Conservation (phyloP, 2,113 vertebrate genomes). For the Oryzias melastigma region DNA sequence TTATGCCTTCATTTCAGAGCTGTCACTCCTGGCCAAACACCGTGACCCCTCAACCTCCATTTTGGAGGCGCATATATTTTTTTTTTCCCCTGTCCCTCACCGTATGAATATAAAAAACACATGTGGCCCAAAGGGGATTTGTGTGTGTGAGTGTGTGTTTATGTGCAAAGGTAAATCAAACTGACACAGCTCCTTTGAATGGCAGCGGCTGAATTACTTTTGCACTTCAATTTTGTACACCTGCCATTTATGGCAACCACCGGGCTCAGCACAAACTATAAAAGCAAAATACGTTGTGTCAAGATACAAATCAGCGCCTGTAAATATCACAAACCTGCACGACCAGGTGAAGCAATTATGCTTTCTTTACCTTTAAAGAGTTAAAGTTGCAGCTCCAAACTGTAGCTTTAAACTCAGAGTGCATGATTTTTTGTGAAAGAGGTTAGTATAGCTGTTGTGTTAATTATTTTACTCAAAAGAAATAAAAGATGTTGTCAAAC, state of each 20-base stretch:
- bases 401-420: no score
- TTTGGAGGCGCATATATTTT: conserved; percentile 54
- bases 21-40: conserved; percentile 77
- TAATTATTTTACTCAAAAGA: no score
- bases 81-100: conserved; percentile 21
- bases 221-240: conserved; percentile 69
- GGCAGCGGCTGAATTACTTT: conserved; percentile 70
- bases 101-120: conserved; percentile 76
- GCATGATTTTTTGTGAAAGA: no score
- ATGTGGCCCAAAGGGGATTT: conserved; percentile 55
- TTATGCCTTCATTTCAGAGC: conserved; percentile 79
- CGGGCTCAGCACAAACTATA: conserved; percentile 51
- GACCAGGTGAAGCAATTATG: conserved; percentile 21
- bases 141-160: conserved; percentile 41
- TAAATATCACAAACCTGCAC: conserved; percentile 23
- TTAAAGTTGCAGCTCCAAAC: conserved; percentile 11
- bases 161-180: conserved; percentile 68
- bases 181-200: conserved; percentile 68
- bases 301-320: conserved; percentile 45
- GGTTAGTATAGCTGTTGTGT: no score
- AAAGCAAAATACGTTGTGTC: conserved; percentile 42
- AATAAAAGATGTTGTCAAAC: no score
- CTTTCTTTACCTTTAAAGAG: conserved; percentile 1
- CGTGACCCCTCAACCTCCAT: conserved; percentile 72
- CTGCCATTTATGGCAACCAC: conserved; percentile 62